These are phyloP conservation scores for Adoxophyes honmai DNA, from an alignment of 1,140 invertebrate genomes.

Conservation along the genomic window DNA sequence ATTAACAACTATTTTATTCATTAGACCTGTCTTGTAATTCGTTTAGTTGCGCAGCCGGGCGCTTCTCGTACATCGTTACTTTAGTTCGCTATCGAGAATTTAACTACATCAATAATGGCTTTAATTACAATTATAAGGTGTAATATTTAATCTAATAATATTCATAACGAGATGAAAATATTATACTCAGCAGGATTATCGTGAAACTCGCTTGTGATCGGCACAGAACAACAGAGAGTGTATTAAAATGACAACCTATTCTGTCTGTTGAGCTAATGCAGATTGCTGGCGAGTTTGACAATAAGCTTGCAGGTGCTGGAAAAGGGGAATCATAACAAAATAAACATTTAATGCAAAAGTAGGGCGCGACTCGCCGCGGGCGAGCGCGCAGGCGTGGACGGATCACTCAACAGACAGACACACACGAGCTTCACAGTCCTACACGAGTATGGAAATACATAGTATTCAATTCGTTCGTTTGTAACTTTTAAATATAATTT, in stretches of 20 bases:
- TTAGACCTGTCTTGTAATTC: constrained; percentile 67
- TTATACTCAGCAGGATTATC: too few relatives aligned
- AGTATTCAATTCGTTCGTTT: constrained; percentile 11
- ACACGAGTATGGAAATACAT: neutral
- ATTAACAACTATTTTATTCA: constrained; percentile 31
- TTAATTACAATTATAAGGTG: too few relatives aligned
- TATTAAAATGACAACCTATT: too few relatives aligned
- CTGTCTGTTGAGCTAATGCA: too few relatives aligned
- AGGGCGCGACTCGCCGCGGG: neutral
- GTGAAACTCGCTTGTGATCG: too few relatives aligned
- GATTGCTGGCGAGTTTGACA: too few relatives aligned
- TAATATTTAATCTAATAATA: too few relatives aligned
- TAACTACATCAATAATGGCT: too few relatives aligned
- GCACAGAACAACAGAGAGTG: too few relatives aligned
- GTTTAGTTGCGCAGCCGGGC: constrained; percentile 43
- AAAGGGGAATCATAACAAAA: neutral
- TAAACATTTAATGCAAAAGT: neutral
- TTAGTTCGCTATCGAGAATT: too few relatives aligned
- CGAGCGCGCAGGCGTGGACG: constrained; percentile 24
- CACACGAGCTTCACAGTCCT: neutral
- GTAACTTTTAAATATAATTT: neutral
- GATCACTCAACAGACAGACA: constrained; percentile 21
- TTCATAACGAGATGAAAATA: too few relatives aligned
- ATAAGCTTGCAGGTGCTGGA: too few relatives aligned
- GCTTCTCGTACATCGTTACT: neutral